phyloP scores from a whole-genome alignment of 1,140 invertebrate species.

The Lasaia peninsularis region DNA sequence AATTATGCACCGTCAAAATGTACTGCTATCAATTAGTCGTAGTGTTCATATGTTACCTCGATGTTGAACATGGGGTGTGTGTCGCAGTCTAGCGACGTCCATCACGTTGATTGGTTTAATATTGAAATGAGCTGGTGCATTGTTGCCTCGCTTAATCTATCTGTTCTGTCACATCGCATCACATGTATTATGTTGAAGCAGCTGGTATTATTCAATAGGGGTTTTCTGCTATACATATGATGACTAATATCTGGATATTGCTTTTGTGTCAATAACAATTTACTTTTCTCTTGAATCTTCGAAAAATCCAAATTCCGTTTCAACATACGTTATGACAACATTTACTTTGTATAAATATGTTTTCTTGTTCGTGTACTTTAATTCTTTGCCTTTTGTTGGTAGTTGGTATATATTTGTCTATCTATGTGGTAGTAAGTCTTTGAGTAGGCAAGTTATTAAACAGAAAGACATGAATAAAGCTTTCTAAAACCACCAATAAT shows the following conservation, averaged over 20 bases:
- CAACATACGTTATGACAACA: no score
- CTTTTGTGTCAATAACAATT: no score
- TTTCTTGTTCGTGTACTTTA: no score
- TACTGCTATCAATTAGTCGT: conserved; percentile 31
- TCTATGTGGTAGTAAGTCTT: no score
- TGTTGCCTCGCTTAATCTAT: conserved; percentile 18
- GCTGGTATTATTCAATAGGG: not conserved
- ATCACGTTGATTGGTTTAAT: conserved; percentile 51
- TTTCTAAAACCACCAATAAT: no score
- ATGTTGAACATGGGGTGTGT: conserved; percentile 13
- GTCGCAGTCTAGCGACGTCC: conserved; percentile 26
- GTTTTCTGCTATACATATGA: not conserved
- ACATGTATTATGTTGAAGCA: conserved; percentile 4
- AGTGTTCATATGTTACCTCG: conserved; percentile 12
- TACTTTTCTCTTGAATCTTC: no score
- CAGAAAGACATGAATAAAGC: no score
- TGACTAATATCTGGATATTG: not conserved
- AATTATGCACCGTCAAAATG: conserved; percentile 42
- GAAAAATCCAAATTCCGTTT: no score
- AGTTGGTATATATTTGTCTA: no score
- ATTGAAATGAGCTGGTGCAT: conserved; percentile 38
- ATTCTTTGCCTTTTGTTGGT: no score
- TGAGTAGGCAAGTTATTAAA: no score
- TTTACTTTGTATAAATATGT: no score
- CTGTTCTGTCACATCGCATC: conserved; percentile 3